Evolutionary conservation across 2,888 invertebrate species (phyloP), one percentile per base, ranked within the genome.

Genomic region (Platypus cylindrus): DNA sequence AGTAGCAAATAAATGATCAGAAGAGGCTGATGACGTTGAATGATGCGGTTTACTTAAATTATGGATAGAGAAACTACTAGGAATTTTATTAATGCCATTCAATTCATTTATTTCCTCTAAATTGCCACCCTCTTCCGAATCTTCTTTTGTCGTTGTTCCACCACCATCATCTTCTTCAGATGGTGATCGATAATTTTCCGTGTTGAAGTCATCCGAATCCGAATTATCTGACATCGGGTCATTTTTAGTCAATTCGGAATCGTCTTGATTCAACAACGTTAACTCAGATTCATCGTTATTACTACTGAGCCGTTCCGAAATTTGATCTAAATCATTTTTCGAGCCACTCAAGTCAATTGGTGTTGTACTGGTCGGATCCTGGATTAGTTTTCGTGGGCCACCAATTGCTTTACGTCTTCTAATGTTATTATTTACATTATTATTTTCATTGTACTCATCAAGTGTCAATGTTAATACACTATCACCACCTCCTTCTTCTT

Each of bases 111-210:
- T n/a, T n/a, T n/a, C n/a, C n/a, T n/a, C n/a, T n/a, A n/a, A n/a
- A n/a, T n/a, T n/a, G n/a, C n/a, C n/a, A 17, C 55, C 51, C 12
- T 50, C 51, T 30, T 53, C 51, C n/a, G 48, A 51, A 42, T 65
- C 65, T 3, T 41, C 38, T 32, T 38, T 41, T 27, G 33, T 22
- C n/a, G n/a, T n/a, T n/a, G n/a, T n/a, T n/a, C n/a, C n/a, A n/a
- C n/a, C n/a, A 9, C 14, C 27, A 33, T 68, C 68, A 16, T 64
- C 58, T 12, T 59, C 65, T 3, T 69, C 68, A 62, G 50, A 49
- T 62, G 46, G 47, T 17, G 51, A 49, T 25, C 53, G 39, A 28
- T 48, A 49, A 32, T 49, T 45, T 30, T 53, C 54, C 2, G 44
- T 44, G 34, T 54, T 54, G 27, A 50, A 53, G 33, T 49, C 55